These are phyloP conservation scores for Centrocercus urophasianus DNA, from an alignment of 2,113 vertebrate species.

Conservation along the genomic window DNA sequence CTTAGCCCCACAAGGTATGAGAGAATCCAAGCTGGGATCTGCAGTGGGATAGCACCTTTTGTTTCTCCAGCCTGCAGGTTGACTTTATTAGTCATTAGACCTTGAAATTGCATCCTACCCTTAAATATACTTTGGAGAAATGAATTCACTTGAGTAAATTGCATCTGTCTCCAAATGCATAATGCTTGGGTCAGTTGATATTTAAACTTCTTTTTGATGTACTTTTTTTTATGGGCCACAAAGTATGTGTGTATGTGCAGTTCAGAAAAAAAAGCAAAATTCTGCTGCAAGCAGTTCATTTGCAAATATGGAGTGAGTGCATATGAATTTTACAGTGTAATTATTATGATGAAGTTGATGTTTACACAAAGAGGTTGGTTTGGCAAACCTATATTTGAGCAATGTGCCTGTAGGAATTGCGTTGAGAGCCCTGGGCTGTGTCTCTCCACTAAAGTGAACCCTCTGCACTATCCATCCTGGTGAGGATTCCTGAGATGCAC, in stretches of 20 bases:
- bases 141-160: conserved; percentile 65
- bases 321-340: conserved; percentile 56
- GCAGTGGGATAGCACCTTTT: conserved; percentile 34
- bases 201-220: conserved; percentile 20
- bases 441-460: not conserved
- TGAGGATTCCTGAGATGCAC: not conserved
- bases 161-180: not conserved
- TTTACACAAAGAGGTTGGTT: conserved; percentile 42
- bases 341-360: conserved; percentile 54
- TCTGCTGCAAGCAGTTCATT: not conserved
- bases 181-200: not conserved
- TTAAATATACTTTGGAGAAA: conserved; percentile 60
- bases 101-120: conserved; percentile 63
- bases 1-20: not conserved
- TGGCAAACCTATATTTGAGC: conserved; percentile 13
- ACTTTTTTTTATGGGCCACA: not conserved
- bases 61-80: not conserved
- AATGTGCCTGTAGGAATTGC: not conserved
- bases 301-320: conserved; percentile 47
- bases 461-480: not conserved
- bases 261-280: not conserved
- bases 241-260: not conserved
- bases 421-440: not conserved
- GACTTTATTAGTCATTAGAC: conserved; percentile 34
- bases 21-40: not conserved